A percentile compares a stretch with the other conserved stretches of the same genome.
These are phyloP conservation scores for Ptyas mucosa DNA, from an alignment of 2,113 vertebrate genomes.

Conservation along the genomic window DNA sequence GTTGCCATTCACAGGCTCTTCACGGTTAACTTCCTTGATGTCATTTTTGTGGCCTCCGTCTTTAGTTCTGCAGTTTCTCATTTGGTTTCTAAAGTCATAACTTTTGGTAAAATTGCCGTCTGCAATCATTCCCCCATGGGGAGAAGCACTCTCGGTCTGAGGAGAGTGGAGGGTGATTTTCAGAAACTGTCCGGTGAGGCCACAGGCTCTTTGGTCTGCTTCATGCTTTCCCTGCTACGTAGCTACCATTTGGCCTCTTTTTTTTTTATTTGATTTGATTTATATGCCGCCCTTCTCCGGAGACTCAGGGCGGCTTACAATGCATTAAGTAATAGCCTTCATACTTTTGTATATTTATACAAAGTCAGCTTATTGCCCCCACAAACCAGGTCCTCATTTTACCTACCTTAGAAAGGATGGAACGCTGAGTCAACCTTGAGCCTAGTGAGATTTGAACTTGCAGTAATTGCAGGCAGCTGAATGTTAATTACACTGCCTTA, in stretches of 20 bases:
- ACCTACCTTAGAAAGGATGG: too few species aligned
- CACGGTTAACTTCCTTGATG: background rate
- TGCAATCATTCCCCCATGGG: background rate
- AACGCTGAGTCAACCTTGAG: too few species aligned
- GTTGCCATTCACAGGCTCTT: background rate
- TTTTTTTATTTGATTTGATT: too few species aligned
- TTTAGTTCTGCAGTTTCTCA: background rate
- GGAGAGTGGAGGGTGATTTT: background rate
- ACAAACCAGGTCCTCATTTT: too few species aligned
- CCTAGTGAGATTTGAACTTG: too few species aligned
- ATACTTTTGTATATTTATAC: too few species aligned
- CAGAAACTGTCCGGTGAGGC: background rate
- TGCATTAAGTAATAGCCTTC: too few species aligned
- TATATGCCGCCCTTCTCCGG: too few species aligned
- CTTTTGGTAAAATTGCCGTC: background rate
- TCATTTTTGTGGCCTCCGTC: background rate
- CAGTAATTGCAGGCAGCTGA: too few species aligned
- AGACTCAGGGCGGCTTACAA: too few species aligned
- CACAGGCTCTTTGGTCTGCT: background rate
- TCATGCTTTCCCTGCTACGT: background rate
- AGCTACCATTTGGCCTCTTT: background rate
- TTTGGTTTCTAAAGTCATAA: background rate
- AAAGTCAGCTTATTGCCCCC: too few species aligned
- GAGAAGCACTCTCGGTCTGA: background rate
- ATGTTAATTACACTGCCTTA: too few species aligned